Conservation (phyloP, 1,140 invertebrate genomes). For the Drosophila burlai region DNA sequence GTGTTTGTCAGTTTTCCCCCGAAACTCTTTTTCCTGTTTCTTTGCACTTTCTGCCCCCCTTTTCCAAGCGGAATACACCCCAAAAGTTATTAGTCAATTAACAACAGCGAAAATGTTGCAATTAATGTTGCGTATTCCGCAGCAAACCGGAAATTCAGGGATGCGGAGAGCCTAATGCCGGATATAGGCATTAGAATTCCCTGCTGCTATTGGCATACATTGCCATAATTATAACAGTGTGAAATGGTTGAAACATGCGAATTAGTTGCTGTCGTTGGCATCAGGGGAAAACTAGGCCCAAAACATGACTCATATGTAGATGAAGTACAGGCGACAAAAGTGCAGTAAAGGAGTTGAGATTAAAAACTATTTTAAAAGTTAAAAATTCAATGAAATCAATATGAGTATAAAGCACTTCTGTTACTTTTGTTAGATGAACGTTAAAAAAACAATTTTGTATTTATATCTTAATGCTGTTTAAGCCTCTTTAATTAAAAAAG, state of each 20-base stretch:
- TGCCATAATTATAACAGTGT: constrained; percentile 70
- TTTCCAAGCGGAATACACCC: constrained; percentile 5
- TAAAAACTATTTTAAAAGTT: not conserved
- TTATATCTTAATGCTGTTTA: not conserved
- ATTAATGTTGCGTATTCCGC: constrained; percentile 65
- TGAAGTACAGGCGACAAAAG: constrained; percentile 47
- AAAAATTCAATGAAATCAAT: not conserved
- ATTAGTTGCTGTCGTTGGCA: constrained; percentile 51
- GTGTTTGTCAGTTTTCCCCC: constrained; percentile 3
- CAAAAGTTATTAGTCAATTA: constrained; percentile 76
- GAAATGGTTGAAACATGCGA: constrained; percentile 71
- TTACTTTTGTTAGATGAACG: not conserved
- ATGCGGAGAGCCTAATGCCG: not conserved
- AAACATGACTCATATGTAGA: constrained; percentile 28
- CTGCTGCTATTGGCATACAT: constrained; percentile 55
- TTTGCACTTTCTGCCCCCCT: not conserved
- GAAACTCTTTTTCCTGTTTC: constrained; percentile 7
- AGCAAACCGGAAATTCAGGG: constrained; percentile 17
- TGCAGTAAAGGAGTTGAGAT: too few relatives aligned
- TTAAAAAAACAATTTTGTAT: not conserved
- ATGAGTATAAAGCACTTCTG: too few relatives aligned
- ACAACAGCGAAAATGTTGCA: constrained; percentile 71
- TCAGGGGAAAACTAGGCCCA: constrained; percentile 24
- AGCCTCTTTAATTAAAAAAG: too few relatives aligned
- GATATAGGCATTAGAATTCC: constrained; percentile 19